Conservation (phyloP, 1,140 invertebrate species). For the Ridgeia piscesae region DNA sequence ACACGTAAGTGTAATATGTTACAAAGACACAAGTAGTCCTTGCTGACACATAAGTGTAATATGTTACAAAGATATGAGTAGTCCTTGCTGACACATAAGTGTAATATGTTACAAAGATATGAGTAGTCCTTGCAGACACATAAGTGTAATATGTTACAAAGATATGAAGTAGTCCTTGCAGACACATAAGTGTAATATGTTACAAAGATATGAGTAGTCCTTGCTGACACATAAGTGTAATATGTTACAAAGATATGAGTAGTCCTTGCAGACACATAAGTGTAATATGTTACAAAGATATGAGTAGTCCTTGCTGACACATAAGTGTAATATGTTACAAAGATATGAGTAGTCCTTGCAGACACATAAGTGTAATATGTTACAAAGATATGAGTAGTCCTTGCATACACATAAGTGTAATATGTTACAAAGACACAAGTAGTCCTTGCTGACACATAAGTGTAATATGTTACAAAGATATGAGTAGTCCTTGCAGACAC, state of each 20-base stretch:
- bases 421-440: conserved; percentile 99
- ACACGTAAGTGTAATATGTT: conserved; percentile 59
- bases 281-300: neutral
- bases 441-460: conserved; percentile 81
- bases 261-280: conserved; percentile 81
- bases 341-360: conserved; percentile 95
- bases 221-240: no score
- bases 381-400: no score
- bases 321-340: conserved; percentile 99
- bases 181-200: conserved; percentile 63
- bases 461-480: neutral
- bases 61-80: neutral
- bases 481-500: no score
- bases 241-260: conserved; percentile 99
- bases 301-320: no score
- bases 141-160: neutral
- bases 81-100: no score
- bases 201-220: no score
- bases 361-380: conserved; percentile 63
- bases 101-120: conserved; percentile 98
- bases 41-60: conserved; percentile 69
- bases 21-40: conserved; percentile 82
- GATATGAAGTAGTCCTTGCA: conserved; percentile 89
- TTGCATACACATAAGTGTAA: no score
- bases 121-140: conserved; percentile 93